Evolutionary conservation across 2,888 invertebrate species (phyloP), one percentile per base, ranked within the genome.

Genomic region (Cryptocheilus praepositus): DNA sequence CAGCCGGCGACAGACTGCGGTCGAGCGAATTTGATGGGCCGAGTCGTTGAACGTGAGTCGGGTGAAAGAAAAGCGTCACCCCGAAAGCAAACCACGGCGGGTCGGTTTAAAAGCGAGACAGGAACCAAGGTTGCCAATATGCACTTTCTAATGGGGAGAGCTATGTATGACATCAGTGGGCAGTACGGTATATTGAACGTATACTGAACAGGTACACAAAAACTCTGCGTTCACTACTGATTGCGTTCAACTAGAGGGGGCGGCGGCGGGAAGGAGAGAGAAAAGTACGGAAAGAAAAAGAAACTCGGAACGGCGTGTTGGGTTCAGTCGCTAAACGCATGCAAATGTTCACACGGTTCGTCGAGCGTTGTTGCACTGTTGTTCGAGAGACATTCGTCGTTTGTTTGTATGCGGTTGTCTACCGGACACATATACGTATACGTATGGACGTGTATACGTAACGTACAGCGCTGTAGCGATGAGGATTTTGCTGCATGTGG

Each of bases 91-190:
- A 86, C 83, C 86, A 86, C 83, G 81, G 79, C 80, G 81, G 76
- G 74, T 82, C 78, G 81, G 81, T 77, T 82, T 74, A 80, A 79
- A 87, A 86, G 85, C 85, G 86, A 88, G 87, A 86, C 86, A 87
- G 85, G 85, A 85, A 85, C 86, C 87, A 87, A 87, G 86, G 85
- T 87, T 87, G 83, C 85, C 87, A 86, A 86, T 86, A 77, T 81
- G 79, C 79, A 77, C 55, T 66, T 79, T 77, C 76, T 78, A 77
- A 54, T 63, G 70, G 74, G 18, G 36, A 36, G 36, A 71, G 60
- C 67, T 64, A 71, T 73, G 36, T 71, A 67, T 36, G 36, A 36
- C 36, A 36, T 36, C 36, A 11, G 36, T 36, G 36, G 36, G 36
- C 1, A 21, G 25, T 51, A 59, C 25, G 54, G 49, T 52, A 44